phyloP scores from a whole-genome alignment of 2,113 vertebrate species.

The Catharus minimus region DNA sequence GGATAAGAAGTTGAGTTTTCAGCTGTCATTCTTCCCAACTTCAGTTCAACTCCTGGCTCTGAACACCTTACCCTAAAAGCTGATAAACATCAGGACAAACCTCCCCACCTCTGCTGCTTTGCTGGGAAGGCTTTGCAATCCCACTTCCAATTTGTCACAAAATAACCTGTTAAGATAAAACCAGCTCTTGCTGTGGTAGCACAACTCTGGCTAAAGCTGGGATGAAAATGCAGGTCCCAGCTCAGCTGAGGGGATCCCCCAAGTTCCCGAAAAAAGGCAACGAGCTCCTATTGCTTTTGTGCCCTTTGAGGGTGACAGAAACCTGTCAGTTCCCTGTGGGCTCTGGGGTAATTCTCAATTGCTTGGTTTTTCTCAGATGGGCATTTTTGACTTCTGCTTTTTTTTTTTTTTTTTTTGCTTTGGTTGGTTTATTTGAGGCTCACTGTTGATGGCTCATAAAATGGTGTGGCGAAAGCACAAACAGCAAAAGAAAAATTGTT shows the following conservation, averaged over 20 bases:
- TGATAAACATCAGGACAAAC: constrained; percentile 27
- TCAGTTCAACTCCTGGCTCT: background rate
- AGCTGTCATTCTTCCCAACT: background rate
- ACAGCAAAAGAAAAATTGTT: background rate
- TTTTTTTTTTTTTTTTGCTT: background rate
- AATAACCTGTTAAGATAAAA: constrained; percentile 27
- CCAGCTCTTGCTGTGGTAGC: background rate
- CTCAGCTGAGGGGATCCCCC: background rate
- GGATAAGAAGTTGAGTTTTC: background rate
- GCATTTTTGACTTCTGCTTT: background rate
- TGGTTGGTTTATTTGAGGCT: background rate
- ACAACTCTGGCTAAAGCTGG: background rate
- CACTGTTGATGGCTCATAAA: background rate
- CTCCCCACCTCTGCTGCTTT: background rate
- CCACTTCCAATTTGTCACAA: background rate
- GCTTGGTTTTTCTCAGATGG: background rate
- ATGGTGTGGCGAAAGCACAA: background rate
- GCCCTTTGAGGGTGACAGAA: background rate
- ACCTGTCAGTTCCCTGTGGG: background rate
- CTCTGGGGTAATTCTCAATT: background rate
- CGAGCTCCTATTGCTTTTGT: background rate
- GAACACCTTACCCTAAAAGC: background rate
- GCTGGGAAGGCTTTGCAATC: constrained; percentile 17
- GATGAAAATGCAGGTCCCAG: background rate
- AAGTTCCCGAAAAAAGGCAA: background rate